These are phyloP conservation scores for Venusia cambrica DNA, from an alignment of 2,888 invertebrate genomes.

Conservation along the genomic window DNA sequence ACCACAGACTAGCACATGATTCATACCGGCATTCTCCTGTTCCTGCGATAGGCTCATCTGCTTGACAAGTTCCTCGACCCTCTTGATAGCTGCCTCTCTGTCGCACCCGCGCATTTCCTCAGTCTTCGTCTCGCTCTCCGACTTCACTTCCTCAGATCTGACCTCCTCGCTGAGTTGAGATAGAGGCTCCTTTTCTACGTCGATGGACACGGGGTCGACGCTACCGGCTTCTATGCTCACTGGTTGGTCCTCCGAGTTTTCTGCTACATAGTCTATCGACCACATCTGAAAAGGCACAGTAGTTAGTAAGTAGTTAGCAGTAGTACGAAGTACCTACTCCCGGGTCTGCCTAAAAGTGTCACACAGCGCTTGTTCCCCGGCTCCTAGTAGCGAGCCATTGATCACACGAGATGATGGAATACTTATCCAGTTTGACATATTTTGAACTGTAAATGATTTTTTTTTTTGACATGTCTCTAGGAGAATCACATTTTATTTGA, in stretches of 20 bases:
- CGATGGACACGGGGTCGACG: conserved; percentile 54
- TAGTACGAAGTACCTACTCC: too few relatives aligned
- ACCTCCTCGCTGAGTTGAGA: conserved; percentile 53
- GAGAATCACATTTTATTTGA: too few relatives aligned
- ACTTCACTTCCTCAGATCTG: conserved; percentile 37
- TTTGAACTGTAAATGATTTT: too few relatives aligned
- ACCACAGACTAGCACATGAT: too few relatives aligned
- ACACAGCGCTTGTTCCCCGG: too few relatives aligned
- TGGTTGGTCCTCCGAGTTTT: conserved; percentile 67
- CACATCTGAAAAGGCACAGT: conserved; percentile 96
- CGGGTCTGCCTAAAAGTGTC: too few relatives aligned
- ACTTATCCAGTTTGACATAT: too few relatives aligned
- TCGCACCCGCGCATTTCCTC: conserved; percentile 53
- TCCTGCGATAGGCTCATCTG: conserved; percentile 90
- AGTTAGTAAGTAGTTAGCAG: too few relatives aligned
- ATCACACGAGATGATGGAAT: too few relatives aligned
- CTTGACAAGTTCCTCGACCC: conserved; percentile 86
- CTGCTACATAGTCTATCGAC: conserved; percentile 93
- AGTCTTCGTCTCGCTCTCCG: conserved; percentile 45
- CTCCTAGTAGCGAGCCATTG: too few relatives aligned
- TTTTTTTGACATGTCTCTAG: too few relatives aligned
- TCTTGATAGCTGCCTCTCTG: conserved; percentile 76
- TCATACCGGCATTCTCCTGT: conserved; percentile 82
- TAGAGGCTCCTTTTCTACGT: conserved; percentile 45
- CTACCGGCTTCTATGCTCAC: conserved; percentile 67